Conservation (phyloP, 2,113 vertebrate species). For the Ctenomys sociabilis region DNA sequence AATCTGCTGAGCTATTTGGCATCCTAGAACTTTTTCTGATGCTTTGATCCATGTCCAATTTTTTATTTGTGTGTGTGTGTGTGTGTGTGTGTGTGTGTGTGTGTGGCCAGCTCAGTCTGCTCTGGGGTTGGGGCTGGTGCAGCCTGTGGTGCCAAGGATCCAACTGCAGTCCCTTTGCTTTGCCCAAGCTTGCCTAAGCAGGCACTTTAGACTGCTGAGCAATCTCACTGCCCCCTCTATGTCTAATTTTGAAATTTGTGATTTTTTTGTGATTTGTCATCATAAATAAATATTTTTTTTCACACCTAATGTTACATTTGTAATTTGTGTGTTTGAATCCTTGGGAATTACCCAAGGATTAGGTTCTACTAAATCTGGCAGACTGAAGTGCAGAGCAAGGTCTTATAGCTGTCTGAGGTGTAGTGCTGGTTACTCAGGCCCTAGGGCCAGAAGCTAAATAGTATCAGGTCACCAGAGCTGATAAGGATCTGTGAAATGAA, state of each 20-base stretch:
- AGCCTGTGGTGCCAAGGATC: too few species aligned
- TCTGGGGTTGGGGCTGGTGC: too few species aligned
- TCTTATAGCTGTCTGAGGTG: not conserved
- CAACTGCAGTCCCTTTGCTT: too few species aligned
- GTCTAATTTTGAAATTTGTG: not conserved
- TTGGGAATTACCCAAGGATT: not conserved
- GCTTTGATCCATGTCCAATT: not conserved
- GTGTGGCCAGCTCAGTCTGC: too few species aligned
- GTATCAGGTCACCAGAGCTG: not conserved
- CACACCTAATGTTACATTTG: not conserved
- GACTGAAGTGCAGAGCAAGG: not conserved
- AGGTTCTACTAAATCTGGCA: not conserved
- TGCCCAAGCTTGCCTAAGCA: too few species aligned
- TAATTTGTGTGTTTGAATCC: not conserved
- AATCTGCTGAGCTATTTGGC: too few species aligned
- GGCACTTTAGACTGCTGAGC: too few species aligned
- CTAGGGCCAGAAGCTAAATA: not conserved
- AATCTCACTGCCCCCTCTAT: not conserved
- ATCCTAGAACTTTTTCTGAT: not conserved
- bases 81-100: too few species aligned
- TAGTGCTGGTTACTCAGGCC: not conserved
- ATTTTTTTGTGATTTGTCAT: constrained; percentile 46
- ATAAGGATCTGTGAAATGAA: not conserved
- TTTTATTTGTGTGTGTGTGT: not conserved
- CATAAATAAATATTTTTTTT: constrained; percentile 35